Evolutionary conservation across 2,888 invertebrate genomes (phyloP), one percentile per base, ranked within the genome.

Genomic region (Hirtodrosophila trivittata): DNA sequence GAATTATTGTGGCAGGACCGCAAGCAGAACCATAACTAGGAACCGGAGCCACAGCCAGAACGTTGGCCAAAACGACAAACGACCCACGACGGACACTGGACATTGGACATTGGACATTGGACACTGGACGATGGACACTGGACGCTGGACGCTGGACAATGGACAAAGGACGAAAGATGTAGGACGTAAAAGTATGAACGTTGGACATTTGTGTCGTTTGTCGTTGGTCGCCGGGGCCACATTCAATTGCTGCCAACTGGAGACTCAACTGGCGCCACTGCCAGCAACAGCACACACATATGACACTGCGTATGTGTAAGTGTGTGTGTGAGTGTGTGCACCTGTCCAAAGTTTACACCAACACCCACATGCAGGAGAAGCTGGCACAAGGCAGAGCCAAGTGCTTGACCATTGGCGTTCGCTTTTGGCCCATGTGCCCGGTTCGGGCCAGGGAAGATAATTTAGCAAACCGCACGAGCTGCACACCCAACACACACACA

Each of bases 211-310:
- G 50, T 60, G 66, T 58, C 66, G 56, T 57, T 66, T 43, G 58
- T 58, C 67, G 59, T 60, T 60, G 51, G 49, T 41, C 41, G 66
- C 47, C 54, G 51, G 54, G 55, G 50, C 68, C 64, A 58, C 72
- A 73, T 64, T 68, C 72, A 73, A 73, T 73, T 73, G 72, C 68
- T 72, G 72, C 57, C 72, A 72, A 64, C 59, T 57, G 42, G 18
- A 33, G 42, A 25, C n/a, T 32, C 8, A 10, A 58, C n/a, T 25
- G 25, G 6, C 25, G 25, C 25, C 45, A 33, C n/a, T n/a, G n/a
- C n/a, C n/a, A 42, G 16, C 21, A 18, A 28, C 43, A 43, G 10
- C 28, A 35, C 42, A 43, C 13, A 32, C 8, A 56, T 30, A 18
- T 4, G 9, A n/a, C 1, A n/a, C n/a, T n/a, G 28, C 16, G n/a